Evolutionary conservation across 2,888 invertebrate species (phyloP).

Genomic region (Mythimna loreyi): DNA sequence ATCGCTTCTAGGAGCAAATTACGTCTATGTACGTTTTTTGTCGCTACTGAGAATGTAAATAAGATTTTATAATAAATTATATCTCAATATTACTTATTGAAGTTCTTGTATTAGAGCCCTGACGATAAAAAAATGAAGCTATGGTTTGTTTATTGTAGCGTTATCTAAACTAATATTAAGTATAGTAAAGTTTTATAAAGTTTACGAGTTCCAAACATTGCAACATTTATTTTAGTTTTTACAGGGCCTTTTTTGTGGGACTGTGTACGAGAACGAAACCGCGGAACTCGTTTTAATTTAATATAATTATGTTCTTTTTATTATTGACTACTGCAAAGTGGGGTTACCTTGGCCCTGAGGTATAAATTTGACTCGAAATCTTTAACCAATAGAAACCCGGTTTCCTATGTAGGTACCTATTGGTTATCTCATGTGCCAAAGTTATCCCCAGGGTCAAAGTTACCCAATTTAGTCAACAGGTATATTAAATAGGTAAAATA

Average conservation of each 20-base stretch:
- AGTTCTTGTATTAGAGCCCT: slow-evolving; percentile 12
- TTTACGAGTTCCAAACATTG: too few relatives aligned
- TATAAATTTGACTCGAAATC: too few relatives aligned
- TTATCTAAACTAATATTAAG: slow-evolving; percentile 12
- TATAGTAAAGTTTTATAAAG: too few relatives aligned
- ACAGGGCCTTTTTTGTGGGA: not conserved
- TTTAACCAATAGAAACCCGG: too few relatives aligned
- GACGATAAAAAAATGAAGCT: slow-evolving; percentile 11
- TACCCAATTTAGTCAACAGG: too few relatives aligned
- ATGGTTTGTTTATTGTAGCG: slow-evolving; percentile 30
- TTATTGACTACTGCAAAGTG: too few relatives aligned
- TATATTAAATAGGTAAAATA: not conserved
- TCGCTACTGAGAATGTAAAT: slow-evolving; percentile 46
- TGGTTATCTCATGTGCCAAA: too few relatives aligned
- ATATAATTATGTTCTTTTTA: slow-evolving; percentile 8
- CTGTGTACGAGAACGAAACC: not conserved
- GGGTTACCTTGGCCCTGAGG: too few relatives aligned
- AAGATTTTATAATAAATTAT: slow-evolving; percentile 35
- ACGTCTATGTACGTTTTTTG: slow-evolving; percentile 12
- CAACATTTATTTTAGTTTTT: not conserved
- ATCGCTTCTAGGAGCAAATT: slow-evolving; percentile 8
- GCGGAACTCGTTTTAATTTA: not conserved
- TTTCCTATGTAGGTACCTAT: too few relatives aligned
- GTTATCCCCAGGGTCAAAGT: too few relatives aligned
- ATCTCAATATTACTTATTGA: slow-evolving; percentile 30